Evolutionary conservation across 2,113 vertebrate genomes (phyloP), one percentile per base, ranked within the genome.

Genomic region (Phasianus colchicus): DNA sequence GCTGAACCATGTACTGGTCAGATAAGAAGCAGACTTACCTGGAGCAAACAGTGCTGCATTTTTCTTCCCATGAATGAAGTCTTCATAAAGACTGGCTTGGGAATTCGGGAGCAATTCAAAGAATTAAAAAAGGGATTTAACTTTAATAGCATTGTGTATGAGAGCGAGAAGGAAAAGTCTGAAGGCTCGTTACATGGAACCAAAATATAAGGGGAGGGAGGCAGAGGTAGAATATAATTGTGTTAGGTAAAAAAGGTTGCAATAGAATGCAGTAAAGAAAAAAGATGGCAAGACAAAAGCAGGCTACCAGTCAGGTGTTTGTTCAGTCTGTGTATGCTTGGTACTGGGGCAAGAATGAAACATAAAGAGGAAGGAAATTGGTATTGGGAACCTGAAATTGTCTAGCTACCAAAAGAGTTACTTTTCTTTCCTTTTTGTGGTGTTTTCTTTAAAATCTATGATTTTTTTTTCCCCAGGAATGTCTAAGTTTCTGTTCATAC

Each of bases 101-200:
- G 71, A 89, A 92, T 92, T 89, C 48, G 70, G 66, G 64, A 67
- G 36, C 73, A 22, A 36, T 60, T 92, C 40, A n/a, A 89, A 92
- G 69, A 71, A n/a, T 15, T 64, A 4, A 88, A 57, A 77, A 83
- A 93, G 89, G 32, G 32, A 43, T 86, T 91, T 83, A 63, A 93
- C 91, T 93, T 92, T 91, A 86, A 91, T 83, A 88, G 45, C 42
- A n/a, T 10, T 87, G 43, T 50, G 9, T 71, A 40, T 76, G 66
- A 72, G 30, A 80, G 45, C 0, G 4, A 86, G 67, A 90, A 61
- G 38, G 57, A 77, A 58, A 91, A 73, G 48, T 40, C 52, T 94
- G 66, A 83, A 81, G 36, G 72, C 42, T 21, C 47, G 57, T 92
- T 57, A 82, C 20, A 20, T 0, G 1, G 72, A 90, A 55, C 25